phyloP scores from a whole-genome alignment of 2,797 vertebrate species.

The Halcyon leucocephala region DNA sequence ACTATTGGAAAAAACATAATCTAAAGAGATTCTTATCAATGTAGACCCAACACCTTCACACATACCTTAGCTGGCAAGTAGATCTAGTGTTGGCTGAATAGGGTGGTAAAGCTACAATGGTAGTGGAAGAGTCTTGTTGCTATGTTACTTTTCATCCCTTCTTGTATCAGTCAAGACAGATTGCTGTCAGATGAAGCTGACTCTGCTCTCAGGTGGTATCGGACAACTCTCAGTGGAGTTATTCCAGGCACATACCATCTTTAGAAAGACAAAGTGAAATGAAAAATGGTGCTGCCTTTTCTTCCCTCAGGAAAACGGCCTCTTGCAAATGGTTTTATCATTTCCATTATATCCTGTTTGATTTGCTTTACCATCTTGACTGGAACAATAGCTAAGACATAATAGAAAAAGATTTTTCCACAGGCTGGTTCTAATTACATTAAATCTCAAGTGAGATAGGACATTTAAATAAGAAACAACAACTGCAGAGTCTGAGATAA shows the following conservation, averaged over 20 bases:
- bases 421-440: conserved; percentile 63
- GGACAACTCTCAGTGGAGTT: not conserved
- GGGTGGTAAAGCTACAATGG: not conserved
- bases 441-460: conserved; percentile 61
- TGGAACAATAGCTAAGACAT: conserved; percentile 56
- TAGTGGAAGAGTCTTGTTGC: not conserved
- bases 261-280: conserved; percentile 18
- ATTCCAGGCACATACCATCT: not conserved
- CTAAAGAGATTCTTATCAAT: not conserved
- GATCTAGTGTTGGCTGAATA: not conserved
- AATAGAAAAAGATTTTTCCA: conserved; percentile 58
- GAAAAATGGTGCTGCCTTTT: conserved; percentile 18
- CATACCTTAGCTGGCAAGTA: not conserved
- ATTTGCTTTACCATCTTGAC: conserved; percentile 65
- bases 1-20: rapidly evolving
- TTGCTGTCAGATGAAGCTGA: not conserved
- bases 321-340: conserved; percentile 50
- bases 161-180: not conserved
- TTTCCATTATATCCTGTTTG: conserved; percentile 62
- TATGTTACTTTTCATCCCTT: not conserved
- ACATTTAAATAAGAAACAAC: conserved; percentile 66
- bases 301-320: conserved; percentile 38
- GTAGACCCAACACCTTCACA: not conserved
- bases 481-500: conserved; percentile 55
- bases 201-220: not conserved